These are phyloP conservation scores for Lithobius niger DNA, from an alignment of 1,140 invertebrate genomes.

Conservation along the genomic window DNA sequence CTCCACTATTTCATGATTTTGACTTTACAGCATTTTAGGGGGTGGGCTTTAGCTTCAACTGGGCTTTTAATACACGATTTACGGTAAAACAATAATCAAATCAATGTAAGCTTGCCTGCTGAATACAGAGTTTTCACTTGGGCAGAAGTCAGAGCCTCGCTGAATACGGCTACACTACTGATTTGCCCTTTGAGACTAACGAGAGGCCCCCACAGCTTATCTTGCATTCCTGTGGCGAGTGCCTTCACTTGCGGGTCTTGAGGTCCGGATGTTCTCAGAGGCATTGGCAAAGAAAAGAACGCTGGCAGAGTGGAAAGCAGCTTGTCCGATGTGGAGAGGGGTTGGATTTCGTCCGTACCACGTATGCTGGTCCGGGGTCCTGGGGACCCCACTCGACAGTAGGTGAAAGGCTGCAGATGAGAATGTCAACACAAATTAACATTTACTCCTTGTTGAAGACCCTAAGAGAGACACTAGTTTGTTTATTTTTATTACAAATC, in stretches of 20 bases:
- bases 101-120: slow-evolving; percentile 25
- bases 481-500: slow-evolving; percentile 3
- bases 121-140: slow-evolving; percentile 32
- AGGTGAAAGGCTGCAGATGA: slow-evolving; percentile 37
- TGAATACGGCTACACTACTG: slow-evolving; percentile 38
- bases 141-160: slow-evolving; percentile 30
- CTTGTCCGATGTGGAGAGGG: not conserved
- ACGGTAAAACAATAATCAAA: no score
- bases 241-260: slow-evolving; percentile 38
- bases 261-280: slow-evolving; percentile 18
- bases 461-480: no score
- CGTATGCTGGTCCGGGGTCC: slow-evolving; percentile 8
- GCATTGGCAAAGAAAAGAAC: slow-evolving; percentile 8
- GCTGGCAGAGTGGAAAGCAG: slow-evolving; percentile 3
- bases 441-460: no score
- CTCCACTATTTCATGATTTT: no score
- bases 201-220: slow-evolving; percentile 36
- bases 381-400: slow-evolving; percentile 36
- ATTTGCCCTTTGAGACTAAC: slow-evolving; percentile 38
- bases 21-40: no score
- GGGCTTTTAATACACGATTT: no score
- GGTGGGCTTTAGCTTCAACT: no score
- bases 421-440: no score
- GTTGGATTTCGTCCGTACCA: not conserved
- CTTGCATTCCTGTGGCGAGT: slow-evolving; percentile 39